Percentiles rank a stretch among this genome's conserved stretches.
Evolutionary conservation across 2,797 vertebrate genomes (phyloP).

Genomic region (Danio tinwini): DNA sequence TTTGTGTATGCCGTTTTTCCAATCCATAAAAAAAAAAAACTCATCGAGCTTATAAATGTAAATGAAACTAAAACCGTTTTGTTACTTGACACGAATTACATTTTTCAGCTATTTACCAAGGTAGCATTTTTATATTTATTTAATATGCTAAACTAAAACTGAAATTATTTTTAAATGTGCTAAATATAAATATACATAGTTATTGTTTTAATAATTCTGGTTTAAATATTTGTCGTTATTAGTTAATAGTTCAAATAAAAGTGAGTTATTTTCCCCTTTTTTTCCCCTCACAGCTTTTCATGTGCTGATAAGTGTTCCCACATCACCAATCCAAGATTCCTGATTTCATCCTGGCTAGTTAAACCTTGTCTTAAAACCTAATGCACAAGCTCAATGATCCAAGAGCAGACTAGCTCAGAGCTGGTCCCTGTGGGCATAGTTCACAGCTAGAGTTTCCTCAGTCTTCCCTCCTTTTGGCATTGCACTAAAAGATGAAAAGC

Average conservation of each 20-base stretch:
- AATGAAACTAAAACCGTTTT: too few species aligned
- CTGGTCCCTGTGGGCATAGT: constrained; percentile 6
- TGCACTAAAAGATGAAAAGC: constrained; percentile 45
- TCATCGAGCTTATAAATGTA: too few species aligned
- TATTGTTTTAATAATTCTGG: not conserved
- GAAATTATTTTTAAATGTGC: too few species aligned
- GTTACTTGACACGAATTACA: too few species aligned
- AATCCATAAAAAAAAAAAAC: not conserved
- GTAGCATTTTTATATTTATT: too few species aligned
- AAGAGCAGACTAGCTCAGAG: constrained; percentile 29
- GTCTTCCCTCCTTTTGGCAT: constrained; percentile 26
- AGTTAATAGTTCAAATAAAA: not conserved
- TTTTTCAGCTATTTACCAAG: too few species aligned
- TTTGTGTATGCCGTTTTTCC: not conserved
- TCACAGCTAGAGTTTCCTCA: constrained; percentile 34
- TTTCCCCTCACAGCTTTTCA: constrained; percentile 10
- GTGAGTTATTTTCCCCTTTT: not conserved
- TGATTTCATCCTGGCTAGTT: constrained; percentile 35
- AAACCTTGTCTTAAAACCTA: constrained; percentile 39
- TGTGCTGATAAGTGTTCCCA: constrained; percentile 14
- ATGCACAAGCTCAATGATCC: constrained; percentile 35
- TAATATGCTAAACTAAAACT: too few species aligned
- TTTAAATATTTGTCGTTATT: not conserved
- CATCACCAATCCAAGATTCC: constrained; percentile 23
- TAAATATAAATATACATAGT: too few species aligned